Evolutionary conservation across 2,113 vertebrate species (phyloP).

Genomic region (Cheirogaleus medius): DNA sequence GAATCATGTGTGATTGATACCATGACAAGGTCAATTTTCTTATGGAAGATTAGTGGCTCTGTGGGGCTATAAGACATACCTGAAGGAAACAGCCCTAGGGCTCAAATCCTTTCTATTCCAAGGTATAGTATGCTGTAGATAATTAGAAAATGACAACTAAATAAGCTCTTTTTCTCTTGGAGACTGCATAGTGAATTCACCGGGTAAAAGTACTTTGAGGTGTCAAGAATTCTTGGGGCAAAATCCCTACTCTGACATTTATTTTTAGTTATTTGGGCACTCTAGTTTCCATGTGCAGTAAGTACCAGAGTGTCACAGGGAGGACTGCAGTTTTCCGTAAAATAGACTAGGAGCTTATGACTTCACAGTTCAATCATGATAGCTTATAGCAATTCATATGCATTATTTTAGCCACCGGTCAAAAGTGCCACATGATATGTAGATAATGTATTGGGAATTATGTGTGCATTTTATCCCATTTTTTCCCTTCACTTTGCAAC

Average conservation of each 20-base stretch:
- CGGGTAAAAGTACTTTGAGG: neutral
- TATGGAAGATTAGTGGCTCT: neutral
- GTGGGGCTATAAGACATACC: neutral
- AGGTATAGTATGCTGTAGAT: neutral
- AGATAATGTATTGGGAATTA: neutral
- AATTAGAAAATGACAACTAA: neutral
- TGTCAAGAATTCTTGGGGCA: neutral
- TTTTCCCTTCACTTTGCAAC: neutral
- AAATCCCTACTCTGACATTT: neutral
- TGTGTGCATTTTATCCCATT: neutral
- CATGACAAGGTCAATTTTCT: neutral
- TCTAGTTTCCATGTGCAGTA: neutral
- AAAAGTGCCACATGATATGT: neutral
- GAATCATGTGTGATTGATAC: neutral
- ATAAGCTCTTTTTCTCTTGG: neutral
- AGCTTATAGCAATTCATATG: neutral
- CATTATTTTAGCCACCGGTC: constrained; percentile 15
- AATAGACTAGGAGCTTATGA: neutral
- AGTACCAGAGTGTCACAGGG: neutral
- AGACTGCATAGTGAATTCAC: neutral
- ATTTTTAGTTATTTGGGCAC: neutral
- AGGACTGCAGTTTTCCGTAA: neutral
- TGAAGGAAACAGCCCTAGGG: neutral
- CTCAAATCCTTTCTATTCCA: neutral
- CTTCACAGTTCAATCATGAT: neutral